phyloP scores from a whole-genome alignment of 53 echinoderm and acorn worm species.

The Echinometra lucunter region DNA sequence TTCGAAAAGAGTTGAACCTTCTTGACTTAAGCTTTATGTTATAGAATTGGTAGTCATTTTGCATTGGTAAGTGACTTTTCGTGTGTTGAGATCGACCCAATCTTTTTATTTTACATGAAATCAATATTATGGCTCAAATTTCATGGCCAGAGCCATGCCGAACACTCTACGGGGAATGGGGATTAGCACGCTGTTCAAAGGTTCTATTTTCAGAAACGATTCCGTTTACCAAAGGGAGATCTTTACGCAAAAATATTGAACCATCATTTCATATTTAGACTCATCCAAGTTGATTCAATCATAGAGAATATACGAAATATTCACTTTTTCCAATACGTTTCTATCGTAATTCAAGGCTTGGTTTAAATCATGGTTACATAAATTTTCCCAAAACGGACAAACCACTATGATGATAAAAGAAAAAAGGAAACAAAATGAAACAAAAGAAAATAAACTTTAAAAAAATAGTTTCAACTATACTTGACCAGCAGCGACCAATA shows the following conservation, averaged over 20 bases:
- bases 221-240: not conserved
- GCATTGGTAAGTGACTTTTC: not conserved
- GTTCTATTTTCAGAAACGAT: conserved; percentile 1
- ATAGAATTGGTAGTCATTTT: not conserved
- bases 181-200: not conserved
- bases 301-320: not conserved
- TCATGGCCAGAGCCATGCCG: not conserved
- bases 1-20: not conserved
- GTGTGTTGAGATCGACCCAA: not conserved
- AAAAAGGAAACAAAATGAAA: too few relatives aligned
- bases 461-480: too few relatives aligned
- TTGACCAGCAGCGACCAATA: too few relatives aligned
- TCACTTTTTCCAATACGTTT: not conserved
- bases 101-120: conserved; percentile 39
- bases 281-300: not conserved
- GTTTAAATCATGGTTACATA: too few relatives aligned
- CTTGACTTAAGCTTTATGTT: not conserved
- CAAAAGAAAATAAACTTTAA: too few relatives aligned
- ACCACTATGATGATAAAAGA: too few relatives aligned
- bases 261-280: not conserved
- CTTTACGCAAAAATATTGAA: not conserved
- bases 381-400: too few relatives aligned
- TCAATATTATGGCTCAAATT: conserved; percentile 33
- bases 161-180: not conserved
- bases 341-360: too few relatives aligned